phyloP scores from a whole-genome alignment of 2,888 invertebrate species.

The Polymixis flavicincta region DNA sequence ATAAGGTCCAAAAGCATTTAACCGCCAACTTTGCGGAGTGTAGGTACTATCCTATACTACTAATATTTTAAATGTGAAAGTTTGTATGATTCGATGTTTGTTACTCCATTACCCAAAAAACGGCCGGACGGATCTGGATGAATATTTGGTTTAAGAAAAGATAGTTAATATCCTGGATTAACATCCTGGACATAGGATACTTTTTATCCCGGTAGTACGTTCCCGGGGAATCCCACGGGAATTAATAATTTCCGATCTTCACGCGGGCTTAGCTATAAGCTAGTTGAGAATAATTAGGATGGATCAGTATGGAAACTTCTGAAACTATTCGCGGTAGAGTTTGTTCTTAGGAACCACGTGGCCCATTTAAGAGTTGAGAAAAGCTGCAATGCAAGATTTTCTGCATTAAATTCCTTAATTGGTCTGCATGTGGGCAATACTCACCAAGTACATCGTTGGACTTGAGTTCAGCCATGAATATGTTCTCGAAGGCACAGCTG shows the following conservation, averaged over 20 bases:
- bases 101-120: too few relatives aligned
- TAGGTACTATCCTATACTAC: too few relatives aligned
- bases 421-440: constrained; percentile 38
- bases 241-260: too few relatives aligned
- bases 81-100: too few relatives aligned
- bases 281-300: neutral
- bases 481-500: constrained; percentile 98
- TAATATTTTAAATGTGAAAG: too few relatives aligned
- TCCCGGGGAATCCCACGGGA: too few relatives aligned
- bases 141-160: too few relatives aligned
- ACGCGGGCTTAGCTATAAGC: too few relatives aligned
- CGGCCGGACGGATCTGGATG: too few relatives aligned
- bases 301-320: neutral
- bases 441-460: constrained; percentile 92
- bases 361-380: neutral
- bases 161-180: too few relatives aligned
- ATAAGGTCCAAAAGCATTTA: neutral
- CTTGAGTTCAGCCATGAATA: constrained; percentile 97
- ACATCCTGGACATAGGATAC: too few relatives aligned
- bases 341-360: neutral
- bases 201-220: too few relatives aligned
- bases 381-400: neutral
- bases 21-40: neutral
- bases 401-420: neutral
- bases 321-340: neutral